Evolutionary conservation across 2,797 vertebrate genomes (phyloP).

Genomic region (Nyctibius grandis): DNA sequence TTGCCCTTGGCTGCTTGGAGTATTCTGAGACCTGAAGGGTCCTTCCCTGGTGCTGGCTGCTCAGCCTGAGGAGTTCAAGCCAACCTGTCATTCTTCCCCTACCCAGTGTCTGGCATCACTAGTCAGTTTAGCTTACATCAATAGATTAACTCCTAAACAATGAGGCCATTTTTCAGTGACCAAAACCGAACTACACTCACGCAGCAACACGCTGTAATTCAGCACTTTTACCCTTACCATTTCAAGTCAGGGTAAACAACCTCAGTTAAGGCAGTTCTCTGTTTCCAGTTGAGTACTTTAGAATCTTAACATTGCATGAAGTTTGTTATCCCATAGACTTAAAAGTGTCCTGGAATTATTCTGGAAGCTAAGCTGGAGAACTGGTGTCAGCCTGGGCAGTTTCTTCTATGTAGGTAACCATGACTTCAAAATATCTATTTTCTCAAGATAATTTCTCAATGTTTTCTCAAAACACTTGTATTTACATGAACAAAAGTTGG

Average conservation of each 20-base stretch:
- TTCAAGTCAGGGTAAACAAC: neutral
- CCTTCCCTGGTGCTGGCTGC: neutral
- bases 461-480: neutral
- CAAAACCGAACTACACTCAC: neutral
- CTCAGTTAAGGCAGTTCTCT: neutral
- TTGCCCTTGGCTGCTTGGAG: neutral
- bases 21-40: neutral
- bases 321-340: neutral
- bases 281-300: neutral
- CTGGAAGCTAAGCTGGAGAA: neutral
- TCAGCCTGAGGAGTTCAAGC: neutral
- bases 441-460: neutral
- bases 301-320: neutral
- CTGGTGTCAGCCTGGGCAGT: neutral
- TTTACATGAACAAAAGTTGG: neutral
- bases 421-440: neutral
- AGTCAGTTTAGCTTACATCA: neutral
- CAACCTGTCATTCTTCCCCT: neutral
- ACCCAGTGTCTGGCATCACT: neutral
- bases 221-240: neutral
- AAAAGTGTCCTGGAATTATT: neutral
- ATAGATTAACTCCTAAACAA: neutral
- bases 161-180: neutral
- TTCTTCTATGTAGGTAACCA: neutral
- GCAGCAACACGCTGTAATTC: neutral